Evolutionary conservation across 1,140 invertebrate species (phyloP), one percentile per base, ranked within the genome.

Genomic region (Ericerus pela): DNA sequence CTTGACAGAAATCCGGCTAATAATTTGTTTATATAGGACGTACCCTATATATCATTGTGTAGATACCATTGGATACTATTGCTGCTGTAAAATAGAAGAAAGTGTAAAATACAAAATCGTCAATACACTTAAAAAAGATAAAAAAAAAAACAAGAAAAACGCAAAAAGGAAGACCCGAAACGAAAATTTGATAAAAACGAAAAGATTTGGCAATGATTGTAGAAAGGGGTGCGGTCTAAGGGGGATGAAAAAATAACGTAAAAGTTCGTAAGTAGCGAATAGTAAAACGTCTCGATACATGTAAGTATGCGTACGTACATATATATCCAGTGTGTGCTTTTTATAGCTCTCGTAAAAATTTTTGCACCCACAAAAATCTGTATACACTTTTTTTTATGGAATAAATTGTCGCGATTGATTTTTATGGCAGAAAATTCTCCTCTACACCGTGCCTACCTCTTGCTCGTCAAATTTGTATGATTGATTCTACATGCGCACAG

Each of bases 261-360:
- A 47, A 47, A 47, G 41, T 47, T 47, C 41, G 26, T 47, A 47
- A 47, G 41, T 47, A 47, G 41, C 41, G 16, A 47, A 47, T 16
- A 47, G 41, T 47, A 47, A 24, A 47, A 47, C 8, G 26, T 24
- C 41, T 47, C 20, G 20, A 24, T 47, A 47, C 41, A 47, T 24
- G 41, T 47, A 47, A 24, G 20, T 16, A 41, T 16, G 20, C n/a
- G 26, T 47, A 18, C 20, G 8, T 33, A 8, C 8, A 10, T n/a
- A 8, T 33, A n/a, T 47, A 14, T 47, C n/a, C n/a, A n/a, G 20
- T 47, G 14, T 47, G 26, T 47, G 41, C 16, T 47, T 47, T 47
- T 47, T 24, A 24, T 47, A 47, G 22, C 41, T 24, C 8, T 47
- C 41, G 41, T 47, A 47, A 47, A 47, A 47, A 47, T 47, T 47